Evolutionary conservation across 2,888 invertebrate genomes (phyloP).

Genomic region (Caenorhabditis sinica): DNA sequence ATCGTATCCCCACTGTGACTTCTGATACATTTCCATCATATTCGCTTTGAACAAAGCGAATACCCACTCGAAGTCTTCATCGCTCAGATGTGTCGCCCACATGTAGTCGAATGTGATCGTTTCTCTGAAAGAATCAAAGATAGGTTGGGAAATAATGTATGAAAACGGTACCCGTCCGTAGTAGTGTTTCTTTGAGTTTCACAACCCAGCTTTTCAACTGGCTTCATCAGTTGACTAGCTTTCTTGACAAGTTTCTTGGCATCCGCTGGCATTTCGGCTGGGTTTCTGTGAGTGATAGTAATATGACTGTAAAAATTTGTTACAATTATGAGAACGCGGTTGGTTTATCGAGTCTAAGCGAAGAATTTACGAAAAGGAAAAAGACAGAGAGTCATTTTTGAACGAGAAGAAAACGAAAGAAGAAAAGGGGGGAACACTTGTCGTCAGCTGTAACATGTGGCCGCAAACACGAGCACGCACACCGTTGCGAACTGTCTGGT

Average conservation of each 20-base stretch:
- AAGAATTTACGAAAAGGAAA: neutral
- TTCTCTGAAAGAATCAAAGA: slow-evolving; percentile 71
- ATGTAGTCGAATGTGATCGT: slow-evolving; percentile 67
- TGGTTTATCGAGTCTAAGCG: neutral
- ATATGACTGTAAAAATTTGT: neutral
- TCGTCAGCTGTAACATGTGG: too few species aligned
- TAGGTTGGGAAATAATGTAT: too few species aligned
- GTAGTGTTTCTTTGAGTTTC: slow-evolving; percentile 63
- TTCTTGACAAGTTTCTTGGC: slow-evolving; percentile 84
- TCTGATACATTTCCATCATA: slow-evolving; percentile 85
- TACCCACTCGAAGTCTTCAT: slow-evolving; percentile 75
- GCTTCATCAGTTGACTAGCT: slow-evolving; percentile 74
- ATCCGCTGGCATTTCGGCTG: slow-evolving; percentile 86
- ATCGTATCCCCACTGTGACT: slow-evolving; percentile 87
- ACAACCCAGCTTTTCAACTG: slow-evolving; percentile 71
- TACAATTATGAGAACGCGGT: neutral
- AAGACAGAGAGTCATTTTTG: too few species aligned
- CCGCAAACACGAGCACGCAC: too few species aligned
- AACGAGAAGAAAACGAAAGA: neutral
- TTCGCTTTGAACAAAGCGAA: slow-evolving; percentile 79
- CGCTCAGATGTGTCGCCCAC: slow-evolving; percentile 80
- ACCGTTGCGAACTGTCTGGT: too few species aligned
- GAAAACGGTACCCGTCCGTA: slow-evolving; percentile 71
- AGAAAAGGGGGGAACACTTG: too few species aligned
- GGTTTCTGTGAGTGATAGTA: too few species aligned